Conservation (phyloP, 2,888 invertebrate species). For the Nomada fabriciana region DNA sequence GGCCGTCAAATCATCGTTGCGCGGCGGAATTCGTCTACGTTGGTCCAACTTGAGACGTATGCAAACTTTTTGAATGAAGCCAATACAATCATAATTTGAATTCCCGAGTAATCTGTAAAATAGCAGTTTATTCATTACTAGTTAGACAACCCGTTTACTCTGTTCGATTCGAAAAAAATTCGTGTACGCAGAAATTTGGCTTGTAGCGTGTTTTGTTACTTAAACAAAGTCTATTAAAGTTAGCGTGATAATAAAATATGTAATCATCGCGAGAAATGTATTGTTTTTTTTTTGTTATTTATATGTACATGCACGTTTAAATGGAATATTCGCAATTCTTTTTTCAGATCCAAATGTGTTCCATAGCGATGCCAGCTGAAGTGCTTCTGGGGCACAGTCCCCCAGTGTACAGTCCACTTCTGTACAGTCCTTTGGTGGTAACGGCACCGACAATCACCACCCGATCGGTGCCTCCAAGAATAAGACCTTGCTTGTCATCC, state of each 20-base stretch:
- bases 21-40: conserved; percentile 15
- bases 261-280: too few relatives aligned
- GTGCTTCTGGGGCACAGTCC: conserved; percentile 82
- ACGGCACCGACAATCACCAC: conserved; percentile 76
- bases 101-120: neutral
- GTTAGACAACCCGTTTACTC: too few relatives aligned
- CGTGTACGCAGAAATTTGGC: too few relatives aligned
- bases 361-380: conserved; percentile 83
- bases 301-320: too few relatives aligned
- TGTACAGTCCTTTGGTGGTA: conserved; percentile 81
- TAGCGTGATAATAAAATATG: too few relatives aligned
- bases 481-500: conserved; percentile 80
- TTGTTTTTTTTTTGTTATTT: neutral
- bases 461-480: conserved; percentile 80
- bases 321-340: neutral
- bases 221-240: too few relatives aligned
- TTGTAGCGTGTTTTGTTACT: too few relatives aligned
- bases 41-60: neutral
- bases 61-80: conserved; percentile 1
- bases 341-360: conserved; percentile 83
- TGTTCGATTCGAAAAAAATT: too few relatives aligned
- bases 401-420: conserved; percentile 79
- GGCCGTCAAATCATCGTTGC: neutral
- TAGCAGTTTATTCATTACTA: too few relatives aligned
- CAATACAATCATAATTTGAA: neutral